Conservation (phyloP, 1,140 invertebrate species). For the Protaetia brevitarsis region DNA sequence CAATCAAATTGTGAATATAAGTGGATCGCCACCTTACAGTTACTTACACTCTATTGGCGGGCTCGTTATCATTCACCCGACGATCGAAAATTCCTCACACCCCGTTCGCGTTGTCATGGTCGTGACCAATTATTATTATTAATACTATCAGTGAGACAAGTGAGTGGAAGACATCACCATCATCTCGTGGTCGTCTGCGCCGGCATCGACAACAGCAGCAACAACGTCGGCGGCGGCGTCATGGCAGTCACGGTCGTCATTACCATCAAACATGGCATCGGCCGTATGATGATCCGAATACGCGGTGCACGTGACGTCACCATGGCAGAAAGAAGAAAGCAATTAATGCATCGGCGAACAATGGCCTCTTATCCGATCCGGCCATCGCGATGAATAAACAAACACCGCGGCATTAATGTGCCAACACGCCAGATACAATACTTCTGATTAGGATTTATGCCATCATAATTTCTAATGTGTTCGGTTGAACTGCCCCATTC, state of each 20-base stretch:
- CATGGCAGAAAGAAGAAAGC: constrained; percentile 8
- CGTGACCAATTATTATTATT: constrained; percentile 12
- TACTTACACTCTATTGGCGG: background rate
- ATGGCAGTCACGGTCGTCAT: background rate
- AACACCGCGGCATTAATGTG: constrained; percentile 24
- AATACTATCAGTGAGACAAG: background rate
- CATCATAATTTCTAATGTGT: constrained; percentile 25
- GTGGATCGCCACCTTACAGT: background rate
- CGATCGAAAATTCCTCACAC: background rate
- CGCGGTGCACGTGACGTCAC: background rate
- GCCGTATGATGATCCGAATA: constrained; percentile 11
- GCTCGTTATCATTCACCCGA: background rate
- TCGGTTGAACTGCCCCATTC: constrained; percentile 15
- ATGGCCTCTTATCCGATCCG: constrained; percentile 20
- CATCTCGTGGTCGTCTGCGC: no score
- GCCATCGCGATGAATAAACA: constrained; percentile 23
- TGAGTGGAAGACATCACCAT: background rate
- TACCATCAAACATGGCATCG: background rate
- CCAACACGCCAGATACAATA: constrained; percentile 25
- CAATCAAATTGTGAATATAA: background rate
- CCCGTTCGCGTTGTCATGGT: background rate
- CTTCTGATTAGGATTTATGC: constrained; percentile 25
- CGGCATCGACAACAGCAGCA: no score
- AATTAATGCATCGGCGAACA: constrained; percentile 22
- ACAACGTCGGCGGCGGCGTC: no score